Evolutionary conservation across 2,888 invertebrate species (phyloP).

Genomic region (Synanthedon tipuliformis): DNA sequence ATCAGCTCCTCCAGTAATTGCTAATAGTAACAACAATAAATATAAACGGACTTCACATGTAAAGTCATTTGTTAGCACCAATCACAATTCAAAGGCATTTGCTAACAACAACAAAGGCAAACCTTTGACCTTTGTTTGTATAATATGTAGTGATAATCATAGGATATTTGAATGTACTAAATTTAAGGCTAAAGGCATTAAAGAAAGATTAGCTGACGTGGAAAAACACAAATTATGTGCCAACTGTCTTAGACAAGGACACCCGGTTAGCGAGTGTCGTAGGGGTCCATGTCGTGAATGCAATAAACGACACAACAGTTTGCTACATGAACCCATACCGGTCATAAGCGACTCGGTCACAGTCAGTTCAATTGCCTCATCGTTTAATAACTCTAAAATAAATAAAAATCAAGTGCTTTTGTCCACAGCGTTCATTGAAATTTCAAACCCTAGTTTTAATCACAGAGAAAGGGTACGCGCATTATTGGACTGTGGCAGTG

Average conservation of each 20-base stretch:
- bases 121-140: background rate
- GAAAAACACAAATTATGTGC: too few species aligned
- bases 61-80: too few species aligned
- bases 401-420: conserved; percentile 3
- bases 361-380: background rate
- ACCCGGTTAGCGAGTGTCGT: background rate
- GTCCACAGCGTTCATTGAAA: conserved; percentile 10
- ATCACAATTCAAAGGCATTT: background rate
- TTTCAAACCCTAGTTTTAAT: conserved; percentile 7
- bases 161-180: too few species aligned
- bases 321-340: background rate
- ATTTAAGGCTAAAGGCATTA: too few species aligned
- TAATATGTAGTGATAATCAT: conserved; percentile 3
- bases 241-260: too few species aligned
- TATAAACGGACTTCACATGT: too few species aligned
- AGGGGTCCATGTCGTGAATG: background rate
- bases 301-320: background rate
- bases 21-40: too few species aligned
- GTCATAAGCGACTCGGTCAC: background rate
- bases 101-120: background rate
- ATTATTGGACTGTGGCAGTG: too few species aligned
- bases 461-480: conserved; percentile 6
- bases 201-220: too few species aligned
- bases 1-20: too few species aligned
- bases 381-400: background rate